Evolutionary conservation across 2,113 vertebrate genomes (phyloP).

Genomic region (Cisticola juncidis): DNA sequence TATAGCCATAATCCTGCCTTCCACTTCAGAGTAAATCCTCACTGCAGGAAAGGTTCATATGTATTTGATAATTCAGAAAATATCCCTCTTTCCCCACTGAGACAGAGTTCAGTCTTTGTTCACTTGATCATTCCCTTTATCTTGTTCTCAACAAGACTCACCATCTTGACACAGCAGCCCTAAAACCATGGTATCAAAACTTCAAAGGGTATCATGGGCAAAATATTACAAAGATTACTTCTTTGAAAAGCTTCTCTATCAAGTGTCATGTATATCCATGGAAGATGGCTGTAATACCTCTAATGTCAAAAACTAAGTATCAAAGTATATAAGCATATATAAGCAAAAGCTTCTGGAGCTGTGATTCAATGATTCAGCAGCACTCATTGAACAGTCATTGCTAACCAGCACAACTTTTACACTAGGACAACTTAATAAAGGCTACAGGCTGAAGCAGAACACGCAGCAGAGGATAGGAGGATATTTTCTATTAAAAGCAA

Average conservation of each 20-base stretch:
- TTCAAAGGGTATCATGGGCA: neutral
- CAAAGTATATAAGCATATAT: neutral
- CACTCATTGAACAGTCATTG: neutral
- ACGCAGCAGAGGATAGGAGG: fast-evolving
- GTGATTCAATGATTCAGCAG: neutral
- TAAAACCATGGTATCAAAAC: neutral
- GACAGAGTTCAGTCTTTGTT: neutral
- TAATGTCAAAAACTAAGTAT: neutral
- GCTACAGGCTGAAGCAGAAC: neutral
- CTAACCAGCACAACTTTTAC: neutral
- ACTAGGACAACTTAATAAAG: neutral
- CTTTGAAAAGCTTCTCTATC: neutral
- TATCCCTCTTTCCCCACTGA: neutral
- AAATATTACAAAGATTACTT: neutral
- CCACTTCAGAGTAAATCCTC: neutral
- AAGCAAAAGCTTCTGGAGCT: neutral
- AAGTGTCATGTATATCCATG: neutral
- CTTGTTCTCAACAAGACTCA: neutral
- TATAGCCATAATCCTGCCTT: neutral
- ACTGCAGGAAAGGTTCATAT: neutral
- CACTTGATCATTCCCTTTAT: neutral
- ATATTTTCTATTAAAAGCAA: neutral
- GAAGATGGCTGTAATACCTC: neutral
- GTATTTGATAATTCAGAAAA: neutral
- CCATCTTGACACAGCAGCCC: neutral